Conservation (phyloP, 2,888 invertebrate genomes). For the Syrista parreyssii region DNA sequence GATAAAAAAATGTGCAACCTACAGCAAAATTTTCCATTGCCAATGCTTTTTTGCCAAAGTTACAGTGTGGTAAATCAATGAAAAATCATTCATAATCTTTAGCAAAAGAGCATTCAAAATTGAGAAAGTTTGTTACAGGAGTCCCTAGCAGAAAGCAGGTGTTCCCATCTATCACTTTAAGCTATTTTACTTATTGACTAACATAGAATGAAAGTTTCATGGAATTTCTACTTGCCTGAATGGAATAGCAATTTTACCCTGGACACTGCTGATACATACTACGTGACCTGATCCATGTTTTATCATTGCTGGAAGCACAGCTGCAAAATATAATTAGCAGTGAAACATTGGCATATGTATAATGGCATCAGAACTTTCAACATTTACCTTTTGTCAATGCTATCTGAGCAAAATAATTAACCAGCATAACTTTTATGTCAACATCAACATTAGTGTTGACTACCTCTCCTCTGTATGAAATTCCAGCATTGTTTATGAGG, state of each 20-base stretch:
- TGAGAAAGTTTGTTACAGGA: too few species aligned
- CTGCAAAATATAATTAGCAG: slow-evolving; percentile 69
- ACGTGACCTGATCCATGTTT: slow-evolving; percentile 81
- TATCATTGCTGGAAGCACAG: slow-evolving; percentile 85
- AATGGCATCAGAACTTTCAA: slow-evolving; percentile 10
- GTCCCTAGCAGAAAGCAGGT: too few species aligned
- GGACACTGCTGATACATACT: slow-evolving; percentile 91
- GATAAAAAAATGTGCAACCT: background rate
- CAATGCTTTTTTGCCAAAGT: too few species aligned
- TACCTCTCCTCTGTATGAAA: slow-evolving; percentile 83
- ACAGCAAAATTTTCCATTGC: too few species aligned
- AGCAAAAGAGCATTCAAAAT: too few species aligned
- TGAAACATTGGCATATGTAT: background rate
- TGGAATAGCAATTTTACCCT: slow-evolving; percentile 92
- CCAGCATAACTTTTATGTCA: slow-evolving; percentile 87
- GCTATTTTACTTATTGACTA: background rate
- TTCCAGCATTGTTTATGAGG: slow-evolving; percentile 92
- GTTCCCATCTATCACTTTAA: too few species aligned
- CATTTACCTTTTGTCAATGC: slow-evolving; percentile 87
- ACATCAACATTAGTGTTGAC: slow-evolving; percentile 82
- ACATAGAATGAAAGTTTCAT: background rate
- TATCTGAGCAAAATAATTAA: slow-evolving; percentile 95
- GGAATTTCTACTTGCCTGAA: slow-evolving; percentile 67
- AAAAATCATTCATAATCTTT: too few species aligned
- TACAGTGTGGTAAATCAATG: too few species aligned